Conservation (phyloP, 1,140 invertebrate genomes). For the Brachionus angularis region DNA sequence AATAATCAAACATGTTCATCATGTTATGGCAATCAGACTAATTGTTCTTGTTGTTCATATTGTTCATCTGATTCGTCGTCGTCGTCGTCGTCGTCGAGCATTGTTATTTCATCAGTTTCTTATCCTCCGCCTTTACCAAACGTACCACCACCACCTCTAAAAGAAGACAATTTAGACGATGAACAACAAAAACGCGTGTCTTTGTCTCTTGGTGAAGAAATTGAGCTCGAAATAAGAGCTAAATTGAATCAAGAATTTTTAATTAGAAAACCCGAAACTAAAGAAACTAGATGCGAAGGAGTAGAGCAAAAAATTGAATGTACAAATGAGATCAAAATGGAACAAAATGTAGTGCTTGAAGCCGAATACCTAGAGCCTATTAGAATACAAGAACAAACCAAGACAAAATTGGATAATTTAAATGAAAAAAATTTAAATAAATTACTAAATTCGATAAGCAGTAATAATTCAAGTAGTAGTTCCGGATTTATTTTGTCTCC, state of each 20-base stretch:
- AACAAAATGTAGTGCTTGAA: background rate
- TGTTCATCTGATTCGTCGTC: background rate
- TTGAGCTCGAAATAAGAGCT: constrained; percentile 7
- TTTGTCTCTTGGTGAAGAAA: background rate
- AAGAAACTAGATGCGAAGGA: too few relatives aligned
- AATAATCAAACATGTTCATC: too few relatives aligned
- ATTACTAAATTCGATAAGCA: background rate
- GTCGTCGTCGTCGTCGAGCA: constrained; percentile 9
- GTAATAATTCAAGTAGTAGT: background rate
- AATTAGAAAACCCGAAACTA: too few relatives aligned
- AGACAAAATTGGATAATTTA: background rate
- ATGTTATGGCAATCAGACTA: too few relatives aligned
- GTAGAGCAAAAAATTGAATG: background rate
- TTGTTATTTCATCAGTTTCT: background rate
- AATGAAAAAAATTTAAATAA: background rate
- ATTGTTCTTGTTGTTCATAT: too few relatives aligned
- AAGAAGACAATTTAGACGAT: background rate
- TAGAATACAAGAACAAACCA: too few relatives aligned
- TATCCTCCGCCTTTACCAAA: background rate
- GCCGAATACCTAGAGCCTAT: constrained; percentile 15
- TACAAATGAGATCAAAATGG: background rate
- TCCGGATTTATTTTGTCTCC: constrained; percentile 19
- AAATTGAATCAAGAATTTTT: constrained; percentile 23
- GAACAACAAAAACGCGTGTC: constrained; percentile 1
- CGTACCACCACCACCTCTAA: background rate